phyloP scores from a whole-genome alignment of 2,797 vertebrate genomes.

The Pogonophryne albipinna region DNA sequence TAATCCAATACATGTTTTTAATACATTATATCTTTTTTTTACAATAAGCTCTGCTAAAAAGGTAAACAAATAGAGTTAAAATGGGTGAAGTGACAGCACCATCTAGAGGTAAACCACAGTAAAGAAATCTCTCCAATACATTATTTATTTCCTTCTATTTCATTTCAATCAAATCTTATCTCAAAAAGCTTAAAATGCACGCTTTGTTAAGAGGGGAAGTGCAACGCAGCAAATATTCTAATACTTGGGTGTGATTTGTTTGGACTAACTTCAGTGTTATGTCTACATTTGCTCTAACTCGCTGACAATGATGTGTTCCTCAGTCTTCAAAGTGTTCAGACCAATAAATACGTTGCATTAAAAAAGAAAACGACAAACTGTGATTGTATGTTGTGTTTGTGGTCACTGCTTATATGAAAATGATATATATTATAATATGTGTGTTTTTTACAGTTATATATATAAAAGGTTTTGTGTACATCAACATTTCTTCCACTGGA shows the following conservation, averaged over 20 bases:
- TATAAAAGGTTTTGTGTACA: not conserved
- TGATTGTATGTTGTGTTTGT: not conserved
- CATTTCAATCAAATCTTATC: not conserved
- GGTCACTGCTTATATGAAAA: too few relatives aligned
- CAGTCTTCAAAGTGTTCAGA: not conserved
- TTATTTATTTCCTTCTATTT: not conserved
- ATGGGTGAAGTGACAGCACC: conserved; percentile 16
- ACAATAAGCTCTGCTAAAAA: not conserved
- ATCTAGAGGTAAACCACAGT: conserved; percentile 27
- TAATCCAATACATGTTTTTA: conserved; percentile 17
- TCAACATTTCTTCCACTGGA: conserved; percentile 62
- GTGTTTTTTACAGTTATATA: not conserved
- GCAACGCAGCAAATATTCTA: not conserved
- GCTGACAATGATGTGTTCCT: not conserved
- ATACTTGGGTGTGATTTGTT: not conserved
- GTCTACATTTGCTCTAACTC: not conserved
- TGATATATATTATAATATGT: too few relatives aligned
- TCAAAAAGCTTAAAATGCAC: not conserved
- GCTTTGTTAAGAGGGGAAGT: not conserved
- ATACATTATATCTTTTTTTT: conserved; percentile 11
- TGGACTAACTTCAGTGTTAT: not conserved
- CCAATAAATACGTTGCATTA: not conserved
- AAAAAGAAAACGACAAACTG: not conserved
- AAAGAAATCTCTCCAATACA: not conserved
- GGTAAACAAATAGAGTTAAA: not conserved